These are phyloP conservation scores for Marasmarcha lunaedactyla DNA, from an alignment of 2,888 invertebrate genomes.

Conservation along the genomic window DNA sequence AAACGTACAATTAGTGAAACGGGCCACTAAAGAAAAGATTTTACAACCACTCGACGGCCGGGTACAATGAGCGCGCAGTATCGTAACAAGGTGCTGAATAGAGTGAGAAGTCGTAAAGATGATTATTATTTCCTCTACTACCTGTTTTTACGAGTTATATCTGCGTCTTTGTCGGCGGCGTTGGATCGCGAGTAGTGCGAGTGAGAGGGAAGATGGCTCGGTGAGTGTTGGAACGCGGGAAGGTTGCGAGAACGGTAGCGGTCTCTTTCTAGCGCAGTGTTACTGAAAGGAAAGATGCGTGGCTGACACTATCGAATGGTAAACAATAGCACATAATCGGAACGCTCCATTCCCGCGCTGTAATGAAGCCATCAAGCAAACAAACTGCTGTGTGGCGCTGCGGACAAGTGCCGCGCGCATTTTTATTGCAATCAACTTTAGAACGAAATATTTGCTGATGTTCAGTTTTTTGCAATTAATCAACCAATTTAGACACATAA, in stretches of 20 bases:
- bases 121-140: conserved; percentile 73
- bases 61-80: conserved; percentile 68
- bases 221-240: conserved; percentile 32
- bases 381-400: conserved; percentile 54
- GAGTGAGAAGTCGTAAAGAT: conserved; percentile 73
- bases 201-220: conserved; percentile 37
- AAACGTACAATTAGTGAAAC: conserved; percentile 71
- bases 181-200: conserved; percentile 16
- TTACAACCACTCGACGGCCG: conserved; percentile 66
- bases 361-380: conserved; percentile 70
- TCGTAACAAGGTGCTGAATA: conserved; percentile 72
- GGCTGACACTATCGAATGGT: conserved; percentile 61
- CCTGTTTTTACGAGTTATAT: conserved; percentile 66
- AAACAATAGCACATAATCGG: conserved; percentile 70
- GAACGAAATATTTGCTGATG: conserved; percentile 51
- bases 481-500: conserved; percentile 24
- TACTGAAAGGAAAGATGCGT: conserved; percentile 50
- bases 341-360: conserved; percentile 51
- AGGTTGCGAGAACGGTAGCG: conserved; percentile 31
- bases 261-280: conserved; percentile 51
- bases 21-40: conserved; percentile 69
- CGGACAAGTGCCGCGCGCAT: conserved; percentile 56
- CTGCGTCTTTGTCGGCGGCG: conserved; percentile 41
- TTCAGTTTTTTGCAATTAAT: conserved; percentile 26
- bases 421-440: conserved; percentile 62